A percentile compares a stretch with the other conserved stretches of the same genome.
phyloP scores from a whole-genome alignment of 2,888 invertebrate species.

The Ophion costatus region DNA sequence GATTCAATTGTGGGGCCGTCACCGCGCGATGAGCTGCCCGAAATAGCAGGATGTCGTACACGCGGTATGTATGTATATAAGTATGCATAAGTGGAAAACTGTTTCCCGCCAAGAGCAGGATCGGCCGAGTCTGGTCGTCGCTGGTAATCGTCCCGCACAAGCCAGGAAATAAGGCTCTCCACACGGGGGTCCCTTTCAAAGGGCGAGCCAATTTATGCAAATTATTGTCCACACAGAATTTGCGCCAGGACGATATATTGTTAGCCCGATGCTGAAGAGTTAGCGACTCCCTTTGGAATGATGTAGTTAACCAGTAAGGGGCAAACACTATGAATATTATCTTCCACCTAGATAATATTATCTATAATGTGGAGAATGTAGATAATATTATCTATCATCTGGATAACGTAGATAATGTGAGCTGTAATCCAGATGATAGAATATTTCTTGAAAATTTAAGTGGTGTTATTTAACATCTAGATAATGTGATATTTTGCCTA shows the following conservation, averaged over 20 bases:
- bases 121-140: slow-evolving; percentile 11
- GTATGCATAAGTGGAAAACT: slow-evolving; percentile 36
- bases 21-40: slow-evolving; percentile 18
- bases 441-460: no score
- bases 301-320: neutral
- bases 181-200: slow-evolving; percentile 2
- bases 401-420: neutral
- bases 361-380: neutral
- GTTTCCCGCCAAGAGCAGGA: slow-evolving; percentile 3
- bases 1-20: slow-evolving; percentile 50
- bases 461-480: no score
- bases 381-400: neutral
- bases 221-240: slow-evolving; percentile 44
- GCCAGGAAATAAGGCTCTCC: slow-evolving; percentile 14
- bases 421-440: no score
- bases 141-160: slow-evolving; percentile 11
- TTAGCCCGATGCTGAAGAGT: slow-evolving; percentile 7
- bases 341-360: no score
- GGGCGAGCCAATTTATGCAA: slow-evolving; percentile 44
- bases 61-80: neutral
- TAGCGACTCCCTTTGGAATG: neutral
- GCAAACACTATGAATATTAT: slow-evolving; percentile 6
- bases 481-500: no score
- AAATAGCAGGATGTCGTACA: slow-evolving; percentile 23
- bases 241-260: neutral